phyloP scores from a whole-genome alignment of 2,113 vertebrate genomes.

The Lucifuga dentata region DNA sequence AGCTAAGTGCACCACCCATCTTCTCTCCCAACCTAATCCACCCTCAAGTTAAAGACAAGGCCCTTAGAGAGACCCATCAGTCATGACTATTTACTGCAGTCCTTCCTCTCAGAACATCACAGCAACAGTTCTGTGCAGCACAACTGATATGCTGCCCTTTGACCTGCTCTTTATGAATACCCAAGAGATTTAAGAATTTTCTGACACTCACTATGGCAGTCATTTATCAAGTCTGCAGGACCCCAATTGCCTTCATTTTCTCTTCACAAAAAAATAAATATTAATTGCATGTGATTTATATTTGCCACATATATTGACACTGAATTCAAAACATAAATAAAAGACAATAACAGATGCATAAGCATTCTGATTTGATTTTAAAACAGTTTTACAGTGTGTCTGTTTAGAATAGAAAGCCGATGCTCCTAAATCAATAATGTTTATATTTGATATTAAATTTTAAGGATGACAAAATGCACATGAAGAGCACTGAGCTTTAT shows the following conservation, averaged over 20 bases:
- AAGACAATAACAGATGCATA: neutral
- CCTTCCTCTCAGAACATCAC: slow-evolving; percentile 25
- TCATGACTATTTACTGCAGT: slow-evolving; percentile 57
- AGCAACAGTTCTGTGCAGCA: slow-evolving; percentile 13
- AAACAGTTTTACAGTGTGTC: too few relatives aligned
- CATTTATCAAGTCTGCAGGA: neutral
- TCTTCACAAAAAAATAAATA: neutral
- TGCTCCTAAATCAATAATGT: too few relatives aligned
- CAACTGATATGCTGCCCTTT: slow-evolving; percentile 2
- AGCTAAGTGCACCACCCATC: slow-evolving; percentile 16
- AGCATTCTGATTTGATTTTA: neutral
- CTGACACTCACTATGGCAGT: neutral
- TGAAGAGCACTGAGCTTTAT: too few relatives aligned
- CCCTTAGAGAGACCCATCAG: slow-evolving; percentile 41
- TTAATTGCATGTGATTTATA: too few relatives aligned
- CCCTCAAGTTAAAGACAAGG: slow-evolving; percentile 43
- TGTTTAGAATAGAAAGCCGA: too few relatives aligned
- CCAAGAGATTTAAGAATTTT: neutral
- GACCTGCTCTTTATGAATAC: slow-evolving; percentile 6
- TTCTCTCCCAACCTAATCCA: neutral
- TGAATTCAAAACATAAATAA: too few relatives aligned
- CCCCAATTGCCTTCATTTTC: neutral
- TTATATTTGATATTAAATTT: too few relatives aligned
- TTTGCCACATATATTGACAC: too few relatives aligned
- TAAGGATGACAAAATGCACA: too few relatives aligned